phyloP scores from a whole-genome alignment of 2,888 invertebrate species.

The Lathronympha strigana region DNA sequence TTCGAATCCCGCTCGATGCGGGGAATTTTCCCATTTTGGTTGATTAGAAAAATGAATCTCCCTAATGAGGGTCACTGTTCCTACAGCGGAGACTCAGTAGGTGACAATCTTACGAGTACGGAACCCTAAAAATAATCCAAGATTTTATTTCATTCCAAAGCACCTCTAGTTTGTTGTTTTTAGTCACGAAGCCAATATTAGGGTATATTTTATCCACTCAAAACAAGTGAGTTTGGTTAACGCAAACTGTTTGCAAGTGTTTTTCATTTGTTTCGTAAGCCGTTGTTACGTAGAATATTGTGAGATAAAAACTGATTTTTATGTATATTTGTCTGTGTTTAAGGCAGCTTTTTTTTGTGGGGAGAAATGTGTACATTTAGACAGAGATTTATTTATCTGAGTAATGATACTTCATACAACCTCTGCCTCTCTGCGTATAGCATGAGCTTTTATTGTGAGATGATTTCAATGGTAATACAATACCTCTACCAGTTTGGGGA shows the following conservation, averaged over 20 bases:
- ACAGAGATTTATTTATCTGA: too few species aligned
- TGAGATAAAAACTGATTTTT: background rate
- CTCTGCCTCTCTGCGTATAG: too few species aligned
- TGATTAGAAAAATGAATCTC: too few species aligned
- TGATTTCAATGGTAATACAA: constrained; percentile 17
- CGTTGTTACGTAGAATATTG: background rate
- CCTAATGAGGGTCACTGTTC: too few species aligned
- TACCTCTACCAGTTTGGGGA: constrained; percentile 97
- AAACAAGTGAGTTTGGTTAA: background rate
- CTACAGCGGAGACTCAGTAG: too few species aligned
- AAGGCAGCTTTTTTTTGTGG: too few species aligned
- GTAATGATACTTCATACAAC: too few species aligned
- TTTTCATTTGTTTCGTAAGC: constrained; percentile 7
- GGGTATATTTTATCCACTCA: constrained; percentile 3
- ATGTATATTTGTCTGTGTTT: background rate
- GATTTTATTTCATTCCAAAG: background rate
- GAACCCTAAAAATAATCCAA: background rate
- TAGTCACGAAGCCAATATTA: background rate
- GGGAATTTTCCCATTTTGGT: too few species aligned
- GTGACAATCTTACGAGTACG: too few species aligned
- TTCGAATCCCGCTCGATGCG: too few species aligned
- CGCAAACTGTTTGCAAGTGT: background rate
- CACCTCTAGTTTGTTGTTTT: background rate
- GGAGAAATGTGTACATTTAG: too few species aligned
- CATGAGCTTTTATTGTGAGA: too few species aligned